Conservation (phyloP, 2,888 invertebrate species). For the Shargacucullia verbasci region DNA sequence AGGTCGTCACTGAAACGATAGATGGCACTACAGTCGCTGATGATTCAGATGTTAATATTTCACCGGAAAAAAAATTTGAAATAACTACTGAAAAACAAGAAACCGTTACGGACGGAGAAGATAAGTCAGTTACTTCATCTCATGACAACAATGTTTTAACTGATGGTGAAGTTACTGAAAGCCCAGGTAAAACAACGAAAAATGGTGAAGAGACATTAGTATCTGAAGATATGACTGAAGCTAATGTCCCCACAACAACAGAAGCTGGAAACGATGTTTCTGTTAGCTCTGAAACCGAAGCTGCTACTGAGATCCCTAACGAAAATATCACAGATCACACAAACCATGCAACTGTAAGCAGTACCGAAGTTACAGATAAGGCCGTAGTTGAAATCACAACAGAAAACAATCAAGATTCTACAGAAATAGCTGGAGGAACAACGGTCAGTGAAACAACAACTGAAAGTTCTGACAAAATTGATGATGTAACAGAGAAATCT, state of each 20-base stretch:
- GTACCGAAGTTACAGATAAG: too few relatives aligned
- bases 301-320: too few relatives aligned
- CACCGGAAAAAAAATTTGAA: conserved; percentile 13
- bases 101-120: not conserved
- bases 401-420: not conserved
- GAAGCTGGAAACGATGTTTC: not conserved
- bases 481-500: conserved; percentile 1
- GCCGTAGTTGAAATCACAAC: not conserved
- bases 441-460: not conserved
- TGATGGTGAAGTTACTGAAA: not conserved
- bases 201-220: too few relatives aligned
- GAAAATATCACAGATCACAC: too few relatives aligned
- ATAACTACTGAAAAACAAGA: not conserved
- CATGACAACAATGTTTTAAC: not conserved
- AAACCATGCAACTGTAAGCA: too few relatives aligned
- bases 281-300: not conserved
- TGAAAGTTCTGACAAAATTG: not conserved
- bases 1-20: not conserved
- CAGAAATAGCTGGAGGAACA: not conserved
- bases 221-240: not conserved
- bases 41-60: too few relatives aligned
- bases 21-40: too few relatives aligned
- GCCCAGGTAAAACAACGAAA: not conserved
- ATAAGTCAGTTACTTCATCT: not conserved
- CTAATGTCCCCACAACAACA: not conserved